These are phyloP conservation scores for Herpailurus yagouaroundi DNA, from an alignment of 2,113 vertebrate genomes.

Conservation along the genomic window DNA sequence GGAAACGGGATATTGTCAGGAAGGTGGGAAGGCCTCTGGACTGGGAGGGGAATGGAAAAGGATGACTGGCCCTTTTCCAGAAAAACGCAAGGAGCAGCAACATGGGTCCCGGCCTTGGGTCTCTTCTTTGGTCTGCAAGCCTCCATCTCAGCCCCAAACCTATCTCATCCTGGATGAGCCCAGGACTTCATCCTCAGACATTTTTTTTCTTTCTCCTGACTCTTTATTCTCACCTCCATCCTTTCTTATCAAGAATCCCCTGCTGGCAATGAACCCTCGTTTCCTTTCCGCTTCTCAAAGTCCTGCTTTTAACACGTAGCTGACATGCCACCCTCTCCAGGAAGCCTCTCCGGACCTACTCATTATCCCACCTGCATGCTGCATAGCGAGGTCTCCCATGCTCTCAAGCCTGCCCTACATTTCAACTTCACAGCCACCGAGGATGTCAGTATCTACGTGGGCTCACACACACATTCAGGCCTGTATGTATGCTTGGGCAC, in stretches of 20 bases:
- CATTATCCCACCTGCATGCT: background rate
- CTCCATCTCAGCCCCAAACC: background rate
- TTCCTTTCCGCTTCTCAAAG: background rate
- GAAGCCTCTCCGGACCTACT: background rate
- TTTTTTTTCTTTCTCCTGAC: background rate
- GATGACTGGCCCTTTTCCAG: background rate
- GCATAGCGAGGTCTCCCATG: background rate
- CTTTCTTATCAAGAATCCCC: background rate
- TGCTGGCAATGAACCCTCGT: background rate
- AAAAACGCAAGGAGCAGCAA: background rate
- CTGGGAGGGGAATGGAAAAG: background rate
- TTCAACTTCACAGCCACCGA: background rate
- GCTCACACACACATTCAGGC: background rate
- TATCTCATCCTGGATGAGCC: background rate
- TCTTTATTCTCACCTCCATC: background rate
- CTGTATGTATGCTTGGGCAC: fast-evolving
- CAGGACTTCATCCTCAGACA: background rate
- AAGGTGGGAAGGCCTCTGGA: background rate
- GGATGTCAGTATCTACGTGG: too few species aligned
- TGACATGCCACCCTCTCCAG: background rate
- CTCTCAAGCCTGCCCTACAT: background rate
- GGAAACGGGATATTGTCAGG: background rate
- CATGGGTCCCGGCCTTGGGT: fast-evolving
- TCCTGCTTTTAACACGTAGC: background rate
- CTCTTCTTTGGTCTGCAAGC: background rate